A percentile compares a stretch with the other conserved stretches of the same genome.
Conservation (phyloP, 2,797 vertebrate genomes). For the Spinibarbus caldwelli region DNA sequence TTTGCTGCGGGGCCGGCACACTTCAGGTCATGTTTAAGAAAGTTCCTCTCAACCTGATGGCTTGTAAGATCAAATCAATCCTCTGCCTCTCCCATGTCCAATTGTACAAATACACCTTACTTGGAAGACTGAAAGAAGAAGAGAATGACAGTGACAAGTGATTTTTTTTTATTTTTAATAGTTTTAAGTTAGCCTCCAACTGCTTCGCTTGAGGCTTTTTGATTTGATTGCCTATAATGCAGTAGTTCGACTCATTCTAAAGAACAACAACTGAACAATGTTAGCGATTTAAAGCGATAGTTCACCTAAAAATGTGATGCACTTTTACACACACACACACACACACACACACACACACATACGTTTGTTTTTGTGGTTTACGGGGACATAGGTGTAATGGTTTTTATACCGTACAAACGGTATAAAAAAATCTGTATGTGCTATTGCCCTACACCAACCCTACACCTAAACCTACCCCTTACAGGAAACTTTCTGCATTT, state of each 20-base stretch:
- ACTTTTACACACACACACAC: not conserved
- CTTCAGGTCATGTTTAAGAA: slow-evolving; percentile 85
- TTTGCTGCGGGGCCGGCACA: slow-evolving; percentile 83
- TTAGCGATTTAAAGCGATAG: not conserved
- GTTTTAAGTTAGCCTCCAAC: slow-evolving; percentile 50
- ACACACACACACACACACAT: too few species aligned
- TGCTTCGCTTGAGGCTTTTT: slow-evolving; percentile 33
- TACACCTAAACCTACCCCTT: too few species aligned
- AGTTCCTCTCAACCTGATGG: slow-evolving; percentile 82
- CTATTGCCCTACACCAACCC: too few species aligned
- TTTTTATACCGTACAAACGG: too few species aligned
- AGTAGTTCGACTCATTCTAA: not conserved
- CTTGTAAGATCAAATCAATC: slow-evolving; percentile 86
- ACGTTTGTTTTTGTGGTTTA: too few species aligned
- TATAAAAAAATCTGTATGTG: too few species aligned
- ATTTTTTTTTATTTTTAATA: slow-evolving; percentile 49
- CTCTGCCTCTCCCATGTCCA: slow-evolving; percentile 71
- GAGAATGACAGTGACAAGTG: slow-evolving; percentile 45
- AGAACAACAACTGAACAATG: not conserved
- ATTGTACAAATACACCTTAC: slow-evolving; percentile 75
- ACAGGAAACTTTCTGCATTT: too few species aligned
- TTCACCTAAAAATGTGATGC: not conserved
- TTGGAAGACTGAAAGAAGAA: slow-evolving; percentile 60
- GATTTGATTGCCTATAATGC: slow-evolving; percentile 13
- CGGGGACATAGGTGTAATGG: too few species aligned